phyloP scores from a whole-genome alignment of 2,888 invertebrate species.

The Polymixis flavicincta region DNA sequence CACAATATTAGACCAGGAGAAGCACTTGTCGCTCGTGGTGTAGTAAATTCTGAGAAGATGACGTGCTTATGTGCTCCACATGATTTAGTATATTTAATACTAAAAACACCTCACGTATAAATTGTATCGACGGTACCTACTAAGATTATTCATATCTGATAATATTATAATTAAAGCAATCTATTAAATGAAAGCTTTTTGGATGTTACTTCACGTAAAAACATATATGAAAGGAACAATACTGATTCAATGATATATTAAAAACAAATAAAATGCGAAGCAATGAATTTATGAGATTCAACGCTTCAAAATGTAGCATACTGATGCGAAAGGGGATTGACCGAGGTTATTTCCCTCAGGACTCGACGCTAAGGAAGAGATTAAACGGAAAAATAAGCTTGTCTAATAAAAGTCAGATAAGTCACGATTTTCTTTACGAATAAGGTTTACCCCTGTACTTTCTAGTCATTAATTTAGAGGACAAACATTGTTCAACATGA shows the following conservation, averaged over 20 bases:
- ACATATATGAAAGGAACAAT: slow-evolving; percentile 28
- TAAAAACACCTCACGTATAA: slow-evolving; percentile 8
- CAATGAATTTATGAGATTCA: slow-evolving; percentile 62
- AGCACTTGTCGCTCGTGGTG: slow-evolving; percentile 16
- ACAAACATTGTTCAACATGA: slow-evolving; percentile 32
- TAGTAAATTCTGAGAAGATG: slow-evolving; percentile 31
- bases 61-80: slow-evolving; percentile 5
- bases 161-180: slow-evolving; percentile 6
- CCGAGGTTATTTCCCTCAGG: slow-evolving; percentile 81
- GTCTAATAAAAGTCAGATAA: slow-evolving; percentile 54
- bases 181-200: slow-evolving; percentile 1
- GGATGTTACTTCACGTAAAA: slow-evolving; percentile 18
- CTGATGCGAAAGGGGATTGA: slow-evolving; percentile 74
- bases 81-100: slow-evolving; percentile 22
- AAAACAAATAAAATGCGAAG: slow-evolving; percentile 45
- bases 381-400: slow-evolving; percentile 66
- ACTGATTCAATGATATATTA: slow-evolving; percentile 33
- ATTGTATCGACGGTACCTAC: slow-evolving; percentile 9
- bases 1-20: slow-evolving; percentile 9
- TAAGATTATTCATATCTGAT: slow-evolving; percentile 22
- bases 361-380: slow-evolving; percentile 64
- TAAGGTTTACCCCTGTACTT: slow-evolving; percentile 18
- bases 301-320: slow-evolving; percentile 71
- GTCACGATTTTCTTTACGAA: slow-evolving; percentile 25
- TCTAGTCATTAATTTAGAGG: slow-evolving; percentile 43